Conservation (phyloP, 1,140 invertebrate genomes). For the Bombus impatiens region DNA sequence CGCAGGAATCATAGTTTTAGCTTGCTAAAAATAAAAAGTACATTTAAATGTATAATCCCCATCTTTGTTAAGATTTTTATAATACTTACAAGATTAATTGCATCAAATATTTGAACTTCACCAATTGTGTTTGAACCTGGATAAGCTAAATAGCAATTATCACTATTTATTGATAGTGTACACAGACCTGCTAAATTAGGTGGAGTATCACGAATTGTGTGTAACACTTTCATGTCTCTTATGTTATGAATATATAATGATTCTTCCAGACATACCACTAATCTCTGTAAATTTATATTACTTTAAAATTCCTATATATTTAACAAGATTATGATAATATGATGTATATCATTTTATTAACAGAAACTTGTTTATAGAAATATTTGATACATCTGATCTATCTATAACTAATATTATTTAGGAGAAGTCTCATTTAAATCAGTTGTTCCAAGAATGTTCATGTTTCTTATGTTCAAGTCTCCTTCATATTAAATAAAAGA, state of each 20-base stretch:
- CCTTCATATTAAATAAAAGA: too few species aligned
- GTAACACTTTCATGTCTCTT: slow-evolving; percentile 98
- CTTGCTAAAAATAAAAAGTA: slow-evolving; percentile 86
- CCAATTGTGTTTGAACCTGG: slow-evolving; percentile 96
- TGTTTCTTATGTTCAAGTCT: too few species aligned
- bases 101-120: slow-evolving; percentile 99
- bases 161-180: slow-evolving; percentile 93
- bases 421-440: too few species aligned
- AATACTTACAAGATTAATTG: slow-evolving; percentile 92
- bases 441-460: too few species aligned
- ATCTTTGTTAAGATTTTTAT: not conserved
- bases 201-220: slow-evolving; percentile 99
- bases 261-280: slow-evolving; percentile 99
- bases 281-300: slow-evolving; percentile 86
- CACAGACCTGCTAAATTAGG: slow-evolving; percentile 96
- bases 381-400: not conserved
- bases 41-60: not conserved
- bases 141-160: slow-evolving; percentile 98
- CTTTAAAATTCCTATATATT: slow-evolving; percentile 3
- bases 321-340: slow-evolving; percentile 17
- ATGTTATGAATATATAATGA: slow-evolving; percentile 99
- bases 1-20: slow-evolving; percentile 97
- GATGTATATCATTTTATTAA: not conserved
- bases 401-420: too few species aligned
- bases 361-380: not conserved